phyloP scores from a whole-genome alignment of 2,888 invertebrate genomes.

The Noctuana brunneofusca region DNA sequence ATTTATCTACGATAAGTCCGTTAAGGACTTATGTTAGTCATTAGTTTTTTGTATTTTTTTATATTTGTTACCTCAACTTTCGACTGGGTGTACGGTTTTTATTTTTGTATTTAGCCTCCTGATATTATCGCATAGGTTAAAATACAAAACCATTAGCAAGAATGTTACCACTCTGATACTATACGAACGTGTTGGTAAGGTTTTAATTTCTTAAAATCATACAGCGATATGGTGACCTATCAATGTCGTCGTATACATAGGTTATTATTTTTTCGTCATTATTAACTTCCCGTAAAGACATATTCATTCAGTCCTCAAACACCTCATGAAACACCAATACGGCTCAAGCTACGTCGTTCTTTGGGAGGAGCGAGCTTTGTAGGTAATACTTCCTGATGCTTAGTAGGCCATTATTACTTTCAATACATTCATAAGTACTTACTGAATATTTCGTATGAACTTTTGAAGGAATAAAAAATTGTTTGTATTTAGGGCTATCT shows the following conservation, averaged over 20 bases:
- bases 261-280: constrained; percentile 32
- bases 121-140: too few relatives aligned
- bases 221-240: neutral
- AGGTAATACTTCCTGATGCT: constrained; percentile 54
- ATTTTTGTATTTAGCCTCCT: too few relatives aligned
- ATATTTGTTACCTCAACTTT: too few relatives aligned
- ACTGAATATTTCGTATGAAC: neutral
- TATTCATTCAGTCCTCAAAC: constrained; percentile 62
- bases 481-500: neutral
- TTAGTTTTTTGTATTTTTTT: too few relatives aligned
- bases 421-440: neutral
- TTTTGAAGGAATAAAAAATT: neutral
- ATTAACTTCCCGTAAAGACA: constrained; percentile 46
- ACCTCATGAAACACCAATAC: constrained; percentile 64
- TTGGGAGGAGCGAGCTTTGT: constrained; percentile 67
- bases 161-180: too few relatives aligned
- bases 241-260: constrained; percentile 12
- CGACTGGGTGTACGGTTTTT: too few relatives aligned
- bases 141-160: too few relatives aligned
- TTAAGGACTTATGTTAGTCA: too few relatives aligned
- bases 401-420: constrained; percentile 3
- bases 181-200: neutral
- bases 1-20: too few relatives aligned
- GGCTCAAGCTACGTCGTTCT: constrained; percentile 49
- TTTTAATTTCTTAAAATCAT: constrained; percentile 23